Base-by-base conservation (phyloP, 2,797 vertebrate genomes). In the Gobio occitaniae region DNA sequence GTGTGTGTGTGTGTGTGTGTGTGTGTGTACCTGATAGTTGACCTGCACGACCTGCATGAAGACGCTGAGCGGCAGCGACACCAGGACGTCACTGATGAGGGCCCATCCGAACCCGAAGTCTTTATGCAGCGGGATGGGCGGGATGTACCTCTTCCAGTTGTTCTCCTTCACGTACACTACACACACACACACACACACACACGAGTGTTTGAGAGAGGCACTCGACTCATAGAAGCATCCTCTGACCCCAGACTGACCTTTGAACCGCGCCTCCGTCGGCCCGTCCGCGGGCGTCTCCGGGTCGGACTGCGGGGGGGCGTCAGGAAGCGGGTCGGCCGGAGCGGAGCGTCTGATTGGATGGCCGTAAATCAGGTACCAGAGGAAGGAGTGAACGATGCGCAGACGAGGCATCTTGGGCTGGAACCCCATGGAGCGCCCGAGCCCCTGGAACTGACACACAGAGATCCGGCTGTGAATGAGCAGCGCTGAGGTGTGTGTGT, bases 401-500 rank as follows among this genome's bases (percentile, higher is more conserved):
- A 99, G 93, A 61, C 98, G 97, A 63, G 95, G 96, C 97, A 99
- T 99, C 94, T 99, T 99, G 52, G 98, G 97, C 91, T 98, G 96
- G 90, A 97, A 99, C 17, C 98, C 98, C 10, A 96, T 91, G 0
- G 94, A 94, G 72, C 96, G 97, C 2, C 97, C 97, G 13, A 98
- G 91, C n/a, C 70, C 98, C 98, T 29, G 95, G 95, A 88, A 99
- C 98, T 99, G 2, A 2, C 29, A 50, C 54, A 85, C 41, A 38
- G 13, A 78, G 36, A 16, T 86, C 47, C 41, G 10, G 47, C 71
- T 32, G n/a, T 17, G 6, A 21, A 19, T 19, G 50, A 15, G n/a
- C 25, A n/a, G 9, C 1, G 1, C 17, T 10, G 8, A 15, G 17
- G 7, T 36, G 65, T 12, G 63, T 2, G 65, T 7, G 12, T 48